These are phyloP conservation scores for Myripristis murdjan DNA, from an alignment of 2,797 vertebrate species.

Conservation along the genomic window DNA sequence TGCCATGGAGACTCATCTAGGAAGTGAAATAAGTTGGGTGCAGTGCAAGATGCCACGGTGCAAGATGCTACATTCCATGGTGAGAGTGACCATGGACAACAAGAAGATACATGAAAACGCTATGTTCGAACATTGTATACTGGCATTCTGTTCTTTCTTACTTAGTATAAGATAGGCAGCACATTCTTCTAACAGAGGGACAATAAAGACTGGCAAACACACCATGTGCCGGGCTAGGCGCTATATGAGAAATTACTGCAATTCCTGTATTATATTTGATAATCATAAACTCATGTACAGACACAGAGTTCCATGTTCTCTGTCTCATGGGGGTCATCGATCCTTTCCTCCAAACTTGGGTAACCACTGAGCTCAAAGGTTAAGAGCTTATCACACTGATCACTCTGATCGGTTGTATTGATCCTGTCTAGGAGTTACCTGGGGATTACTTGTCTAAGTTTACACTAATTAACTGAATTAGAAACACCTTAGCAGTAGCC, in stretches of 20 bases:
- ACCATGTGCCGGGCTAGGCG: too few species aligned
- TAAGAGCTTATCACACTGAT: slow-evolving; percentile 65
- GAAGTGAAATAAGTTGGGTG: too few species aligned
- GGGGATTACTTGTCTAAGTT: slow-evolving; percentile 64
- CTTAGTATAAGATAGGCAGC: too few species aligned
- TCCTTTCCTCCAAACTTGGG: neutral
- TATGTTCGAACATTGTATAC: too few species aligned
- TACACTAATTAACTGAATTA: slow-evolving; percentile 65
- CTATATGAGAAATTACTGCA: slow-evolving; percentile 3
- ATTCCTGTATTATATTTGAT: neutral
- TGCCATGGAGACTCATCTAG: too few species aligned
- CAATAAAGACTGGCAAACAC: too few species aligned
- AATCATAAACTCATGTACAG: neutral
- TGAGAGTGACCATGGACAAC: too few species aligned
- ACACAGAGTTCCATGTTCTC: neutral
- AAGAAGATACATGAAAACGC: too few species aligned
- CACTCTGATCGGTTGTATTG: slow-evolving; percentile 57
- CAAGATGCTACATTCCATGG: too few species aligned
- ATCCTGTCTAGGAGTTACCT: slow-evolving; percentile 70
- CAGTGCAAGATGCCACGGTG: too few species aligned
- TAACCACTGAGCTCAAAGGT: slow-evolving; percentile 53
- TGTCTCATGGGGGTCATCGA: neutral
- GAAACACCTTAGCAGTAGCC: slow-evolving; percentile 27
- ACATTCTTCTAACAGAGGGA: too few species aligned
- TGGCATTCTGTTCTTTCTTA: too few species aligned